These are phyloP conservation scores for Eleutherodactylus coqui DNA, from an alignment of 2,797 vertebrate genomes.

Conservation along the genomic window DNA sequence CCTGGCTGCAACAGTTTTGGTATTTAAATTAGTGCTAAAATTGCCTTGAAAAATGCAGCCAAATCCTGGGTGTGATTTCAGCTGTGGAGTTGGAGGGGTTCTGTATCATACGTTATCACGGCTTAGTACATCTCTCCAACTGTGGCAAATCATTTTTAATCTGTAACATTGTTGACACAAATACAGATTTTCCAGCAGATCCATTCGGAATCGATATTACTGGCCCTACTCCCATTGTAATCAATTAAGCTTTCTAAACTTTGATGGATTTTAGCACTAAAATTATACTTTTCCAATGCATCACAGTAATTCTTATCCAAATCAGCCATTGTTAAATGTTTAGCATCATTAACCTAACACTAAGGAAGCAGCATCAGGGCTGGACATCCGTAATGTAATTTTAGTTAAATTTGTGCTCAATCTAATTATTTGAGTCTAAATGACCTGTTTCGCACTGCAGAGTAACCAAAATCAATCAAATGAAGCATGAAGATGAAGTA, in stretches of 20 bases:
- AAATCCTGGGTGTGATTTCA: neutral
- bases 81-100: neutral
- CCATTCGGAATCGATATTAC: constrained; percentile 22
- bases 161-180: constrained; percentile 43
- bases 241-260: constrained; percentile 35
- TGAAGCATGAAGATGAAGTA: constrained; percentile 43
- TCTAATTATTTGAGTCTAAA: constrained; percentile 54
- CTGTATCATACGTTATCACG: constrained; percentile 12
- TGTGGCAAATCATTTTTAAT: constrained; percentile 46
- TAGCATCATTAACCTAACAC: constrained; percentile 27
- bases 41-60: too few relatives aligned
- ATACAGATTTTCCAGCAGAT: constrained; percentile 41
- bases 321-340: constrained; percentile 21
- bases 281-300: constrained; percentile 9
- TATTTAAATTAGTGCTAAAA: too few relatives aligned
- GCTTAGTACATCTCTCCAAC: constrained; percentile 28
- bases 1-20: too few relatives aligned
- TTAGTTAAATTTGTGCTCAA: constrained; percentile 48
- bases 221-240: constrained; percentile 32
- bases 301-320: constrained; percentile 8
- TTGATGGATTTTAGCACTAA: constrained; percentile 29
- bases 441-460: constrained; percentile 44
- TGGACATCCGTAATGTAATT: constrained; percentile 30
- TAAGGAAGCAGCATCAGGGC: constrained; percentile 21
- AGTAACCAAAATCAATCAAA: constrained; percentile 57